A percentile compares a stretch with the other conserved stretches of the same genome.
Evolutionary conservation across 2,888 invertebrate genomes (phyloP).

Genomic region (Cheilosia vulpina): DNA sequence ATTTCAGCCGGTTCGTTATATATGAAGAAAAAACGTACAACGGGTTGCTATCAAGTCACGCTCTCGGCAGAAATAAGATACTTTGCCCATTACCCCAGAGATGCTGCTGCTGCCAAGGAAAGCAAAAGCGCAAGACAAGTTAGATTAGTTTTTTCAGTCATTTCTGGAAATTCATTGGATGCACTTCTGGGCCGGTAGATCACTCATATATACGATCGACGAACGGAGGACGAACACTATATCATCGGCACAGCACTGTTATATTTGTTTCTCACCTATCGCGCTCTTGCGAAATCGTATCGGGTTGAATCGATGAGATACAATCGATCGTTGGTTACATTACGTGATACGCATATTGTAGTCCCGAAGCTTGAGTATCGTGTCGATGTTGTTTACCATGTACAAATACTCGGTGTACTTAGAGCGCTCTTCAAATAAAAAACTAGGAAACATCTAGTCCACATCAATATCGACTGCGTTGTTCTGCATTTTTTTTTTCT

Average conservation of each 20-base stretch:
- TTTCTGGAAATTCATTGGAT: constrained; percentile 75
- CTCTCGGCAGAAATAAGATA: constrained; percentile 73
- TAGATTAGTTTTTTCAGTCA: constrained; percentile 75
- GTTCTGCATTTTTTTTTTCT: too few species aligned
- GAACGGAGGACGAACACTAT: constrained; percentile 35
- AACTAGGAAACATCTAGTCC: constrained; percentile 36
- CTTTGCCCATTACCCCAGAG: constrained; percentile 65
- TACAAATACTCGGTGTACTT: constrained; percentile 55
- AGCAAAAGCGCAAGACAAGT: constrained; percentile 75
- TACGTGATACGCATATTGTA: constrained; percentile 70
- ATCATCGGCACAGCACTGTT: constrained; percentile 17
- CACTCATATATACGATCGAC: constrained; percentile 37
- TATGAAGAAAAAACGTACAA: constrained; percentile 9
- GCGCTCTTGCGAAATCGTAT: constrained; percentile 52
- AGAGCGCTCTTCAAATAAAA: constrained; percentile 8
- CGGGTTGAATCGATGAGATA: constrained; percentile 51
- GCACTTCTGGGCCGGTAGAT: constrained; percentile 73
- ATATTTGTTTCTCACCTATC: not conserved
- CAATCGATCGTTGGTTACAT: constrained; percentile 49
- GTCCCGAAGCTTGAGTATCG: constrained; percentile 47
- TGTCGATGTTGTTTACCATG: constrained; percentile 63
- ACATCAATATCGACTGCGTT: constrained; percentile 12
- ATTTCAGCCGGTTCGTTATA: constrained; percentile 37
- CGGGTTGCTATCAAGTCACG: constrained; percentile 53
- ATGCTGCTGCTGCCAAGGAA: constrained; percentile 67